These are phyloP conservation scores for Trachelipus rathkii DNA, from an alignment of 1,140 invertebrate genomes.

Conservation along the genomic window DNA sequence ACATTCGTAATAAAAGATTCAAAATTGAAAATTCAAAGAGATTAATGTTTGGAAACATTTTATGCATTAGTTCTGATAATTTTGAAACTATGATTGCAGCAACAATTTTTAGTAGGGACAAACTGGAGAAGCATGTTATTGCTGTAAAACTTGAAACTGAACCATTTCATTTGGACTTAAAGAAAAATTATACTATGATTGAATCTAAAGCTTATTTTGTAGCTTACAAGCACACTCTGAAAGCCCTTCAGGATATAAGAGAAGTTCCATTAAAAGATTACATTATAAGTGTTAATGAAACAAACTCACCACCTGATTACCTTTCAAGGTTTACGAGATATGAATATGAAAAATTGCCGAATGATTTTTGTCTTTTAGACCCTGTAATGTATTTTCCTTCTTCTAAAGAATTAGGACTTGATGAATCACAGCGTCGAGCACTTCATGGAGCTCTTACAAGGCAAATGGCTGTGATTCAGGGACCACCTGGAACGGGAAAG, in stretches of 20 bases:
- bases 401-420: slow-evolving; percentile 21
- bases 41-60: slow-evolving; percentile 67
- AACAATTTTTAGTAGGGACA: slow-evolving; percentile 60
- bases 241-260: slow-evolving; percentile 49
- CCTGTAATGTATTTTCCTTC: slow-evolving; percentile 20
- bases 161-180: slow-evolving; percentile 44
- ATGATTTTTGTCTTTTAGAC: background rate
- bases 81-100: slow-evolving; percentile 65
- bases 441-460: slow-evolving; percentile 52
- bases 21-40: slow-evolving; percentile 52
- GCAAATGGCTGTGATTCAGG: slow-evolving; percentile 66
- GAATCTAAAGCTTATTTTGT: slow-evolving; percentile 56
- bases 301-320: slow-evolving; percentile 28
- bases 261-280: slow-evolving; percentile 50
- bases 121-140: slow-evolving; percentile 54
- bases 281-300: slow-evolving; percentile 43
- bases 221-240: slow-evolving; percentile 53
- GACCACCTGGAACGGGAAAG: slow-evolving; percentile 74
- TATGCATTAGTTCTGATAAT: slow-evolving; percentile 64
- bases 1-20: slow-evolving; percentile 25
- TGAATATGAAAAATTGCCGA: slow-evolving; percentile 25
- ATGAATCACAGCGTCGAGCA: slow-evolving; percentile 54
- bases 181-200: slow-evolving; percentile 47
- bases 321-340: slow-evolving; percentile 27
- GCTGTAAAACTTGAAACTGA: slow-evolving; percentile 53